These are phyloP conservation scores for Agrenia bidenticulata DNA, from an alignment of 2,888 invertebrate genomes.

Conservation along the genomic window DNA sequence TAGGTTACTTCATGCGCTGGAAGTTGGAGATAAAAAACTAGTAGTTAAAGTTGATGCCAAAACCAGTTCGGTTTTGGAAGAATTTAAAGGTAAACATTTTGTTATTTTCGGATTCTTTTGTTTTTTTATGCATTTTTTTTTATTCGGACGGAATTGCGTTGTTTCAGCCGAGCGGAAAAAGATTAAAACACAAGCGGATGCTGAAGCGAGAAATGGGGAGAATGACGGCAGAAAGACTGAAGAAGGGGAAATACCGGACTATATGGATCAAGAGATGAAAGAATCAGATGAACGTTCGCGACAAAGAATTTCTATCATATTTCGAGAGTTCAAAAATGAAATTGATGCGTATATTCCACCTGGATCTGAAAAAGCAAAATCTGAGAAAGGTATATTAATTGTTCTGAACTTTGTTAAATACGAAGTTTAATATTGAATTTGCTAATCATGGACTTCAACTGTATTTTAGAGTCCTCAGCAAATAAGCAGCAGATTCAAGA, in stretches of 20 bases:
- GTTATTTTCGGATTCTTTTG: conserved; percentile 2
- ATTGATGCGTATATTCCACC: conserved; percentile 57
- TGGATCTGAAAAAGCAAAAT: conserved; percentile 42
- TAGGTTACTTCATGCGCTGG: conserved; percentile 84
- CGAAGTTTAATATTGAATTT: conserved; percentile 1
- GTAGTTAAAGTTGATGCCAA: conserved; percentile 97
- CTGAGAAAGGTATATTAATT: conserved; percentile 13
- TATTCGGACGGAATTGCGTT: conserved; percentile 47
- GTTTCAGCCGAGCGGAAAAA: conserved; percentile 45
- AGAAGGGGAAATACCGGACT: conserved; percentile 58
- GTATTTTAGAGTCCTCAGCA: conserved; percentile 39
- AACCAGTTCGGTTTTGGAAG: conserved; percentile 89
- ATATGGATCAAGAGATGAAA: conserved; percentile 74
- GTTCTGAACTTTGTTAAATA: conserved; percentile 12
- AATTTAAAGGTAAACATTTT: conserved; percentile 67
- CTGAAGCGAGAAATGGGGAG: conserved; percentile 43
- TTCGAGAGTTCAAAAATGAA: conserved; percentile 78
- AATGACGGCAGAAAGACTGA: conserved; percentile 48
- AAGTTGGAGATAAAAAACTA: conserved; percentile 87
- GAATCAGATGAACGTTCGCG: conserved; percentile 73
- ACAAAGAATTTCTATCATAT: conserved; percentile 74
- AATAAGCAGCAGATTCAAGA: conserved; percentile 50
- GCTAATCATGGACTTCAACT: not conserved
- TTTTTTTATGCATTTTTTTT: conserved; percentile 4
- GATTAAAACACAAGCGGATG: conserved; percentile 57